Conservation (phyloP, 2,113 vertebrate species). For the Larimichthys crocea region DNA sequence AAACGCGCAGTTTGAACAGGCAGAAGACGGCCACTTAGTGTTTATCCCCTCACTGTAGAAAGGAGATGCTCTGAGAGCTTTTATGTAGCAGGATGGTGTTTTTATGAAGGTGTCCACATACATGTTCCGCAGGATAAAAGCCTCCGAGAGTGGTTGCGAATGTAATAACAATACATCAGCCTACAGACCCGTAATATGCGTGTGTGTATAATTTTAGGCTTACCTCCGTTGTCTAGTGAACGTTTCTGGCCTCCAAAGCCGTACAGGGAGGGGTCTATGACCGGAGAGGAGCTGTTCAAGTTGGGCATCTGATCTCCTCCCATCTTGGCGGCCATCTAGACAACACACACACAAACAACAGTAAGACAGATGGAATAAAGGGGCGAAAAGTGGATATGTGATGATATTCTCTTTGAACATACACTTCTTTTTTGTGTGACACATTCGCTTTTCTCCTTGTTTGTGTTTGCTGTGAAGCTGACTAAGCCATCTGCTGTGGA, state of each 20-base stretch:
- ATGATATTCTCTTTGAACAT: not conserved
- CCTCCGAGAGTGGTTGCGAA: not conserved
- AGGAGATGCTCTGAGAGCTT: not conserved
- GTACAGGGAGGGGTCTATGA: constrained; percentile 93
- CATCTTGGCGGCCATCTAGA: constrained; percentile 98
- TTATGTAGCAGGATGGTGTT: constrained; percentile 4
- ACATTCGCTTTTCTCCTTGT: not conserved
- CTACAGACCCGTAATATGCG: not conserved
- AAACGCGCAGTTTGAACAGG: not conserved
- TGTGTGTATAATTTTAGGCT: constrained; percentile 47
- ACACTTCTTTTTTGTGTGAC: too few relatives aligned
- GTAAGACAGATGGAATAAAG: constrained; percentile 30
- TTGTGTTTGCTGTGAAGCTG: constrained; percentile 13
- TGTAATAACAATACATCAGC: not conserved
- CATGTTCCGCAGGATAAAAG: constrained; percentile 7
- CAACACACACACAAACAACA: constrained; percentile 23
- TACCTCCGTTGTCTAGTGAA: constrained; percentile 96
- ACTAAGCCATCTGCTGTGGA: not conserved
- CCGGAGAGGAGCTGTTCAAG: constrained; percentile 93
- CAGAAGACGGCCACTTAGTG: not conserved
- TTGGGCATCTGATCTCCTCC: constrained; percentile 93
- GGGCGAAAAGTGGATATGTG: constrained; percentile 6
- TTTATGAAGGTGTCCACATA: not conserved
- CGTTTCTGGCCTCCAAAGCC: constrained; percentile 94
- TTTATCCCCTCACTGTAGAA: not conserved